Evolutionary conservation across 2,888 invertebrate species (phyloP), one percentile per base, ranked within the genome.

Genomic region (Erebia palarica): DNA sequence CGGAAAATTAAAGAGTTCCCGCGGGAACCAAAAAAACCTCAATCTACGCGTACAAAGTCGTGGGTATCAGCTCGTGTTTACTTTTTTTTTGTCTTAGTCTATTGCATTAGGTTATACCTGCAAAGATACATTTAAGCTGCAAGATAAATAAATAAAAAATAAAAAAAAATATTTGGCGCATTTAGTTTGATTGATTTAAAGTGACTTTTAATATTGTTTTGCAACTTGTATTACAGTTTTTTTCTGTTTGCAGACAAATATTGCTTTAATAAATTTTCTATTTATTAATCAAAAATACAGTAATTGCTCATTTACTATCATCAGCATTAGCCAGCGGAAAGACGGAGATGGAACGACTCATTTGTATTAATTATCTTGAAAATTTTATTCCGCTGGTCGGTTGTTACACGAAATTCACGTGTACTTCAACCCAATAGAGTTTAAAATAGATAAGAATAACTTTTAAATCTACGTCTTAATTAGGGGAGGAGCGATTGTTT

Each of bases 341-440:
- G 75, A 75, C 70, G 70, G 70, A 64, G 73, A 73, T 27, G 65
- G 68, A 75, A 74, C 72, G 70, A 74, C 74, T 74, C 72, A 76
- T 76, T 75, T 73, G 75, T 75, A 75, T 77, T 76, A 76, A 78
- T 78, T 75, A 76, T 73, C 71, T 66, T 61, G 60, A 69, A 69
- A 69, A 73, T 71, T 47, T 47, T 36, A 36, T 36, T 73, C 14
- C 18, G 44, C 14, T 60, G 13, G 3, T 13, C 18, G 55, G 36
- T n/a, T 18, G 57, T 36, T 27, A 65, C 13, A 36, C 44, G 36
- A 42, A 51, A 47, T 47, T 71, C 47, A 67, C 42, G 57, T 47
- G 14, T 51, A n/a, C n/a, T 10, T 27, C 64, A 65, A 49, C 44
- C 65, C 16, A 71, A 65, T 65, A 65, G 51, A 69, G 65, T 55